Conservation (phyloP, 2,888 invertebrate genomes). For the Diplazon laetatorius region DNA sequence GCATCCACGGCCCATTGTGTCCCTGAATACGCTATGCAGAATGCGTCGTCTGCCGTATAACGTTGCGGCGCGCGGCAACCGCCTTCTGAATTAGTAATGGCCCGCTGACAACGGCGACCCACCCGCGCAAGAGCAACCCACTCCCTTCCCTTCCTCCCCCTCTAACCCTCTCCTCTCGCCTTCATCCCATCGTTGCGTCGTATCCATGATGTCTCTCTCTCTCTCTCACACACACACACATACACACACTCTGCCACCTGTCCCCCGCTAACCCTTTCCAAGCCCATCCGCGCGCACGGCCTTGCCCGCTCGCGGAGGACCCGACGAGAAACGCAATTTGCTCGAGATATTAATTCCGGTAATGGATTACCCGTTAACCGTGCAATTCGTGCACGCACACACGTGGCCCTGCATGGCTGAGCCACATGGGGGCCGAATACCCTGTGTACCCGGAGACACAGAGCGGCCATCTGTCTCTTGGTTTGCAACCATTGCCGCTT, state of each 20-base stretch:
- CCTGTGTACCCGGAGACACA: slow-evolving; percentile 52
- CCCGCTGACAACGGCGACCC: slow-evolving; percentile 71
- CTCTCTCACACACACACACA: not conserved
- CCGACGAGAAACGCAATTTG: slow-evolving; percentile 74
- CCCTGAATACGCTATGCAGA: slow-evolving; percentile 77
- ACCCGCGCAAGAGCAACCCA: slow-evolving; percentile 54
- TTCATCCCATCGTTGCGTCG: too few species aligned
- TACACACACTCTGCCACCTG: not conserved
- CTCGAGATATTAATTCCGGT: slow-evolving; percentile 76
- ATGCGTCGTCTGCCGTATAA: slow-evolving; percentile 77
- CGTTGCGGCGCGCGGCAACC: slow-evolving; percentile 75
- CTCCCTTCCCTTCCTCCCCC: slow-evolving; percentile 29
- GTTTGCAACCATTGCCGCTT: slow-evolving; percentile 30
- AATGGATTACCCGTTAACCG: slow-evolving; percentile 76
- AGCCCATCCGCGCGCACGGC: slow-evolving; percentile 1
- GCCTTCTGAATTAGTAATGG: slow-evolving; percentile 79
- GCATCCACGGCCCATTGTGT: slow-evolving; percentile 77
- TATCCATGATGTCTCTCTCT: not conserved
- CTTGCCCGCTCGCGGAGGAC: slow-evolving; percentile 39
- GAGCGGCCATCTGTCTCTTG: slow-evolving; percentile 52
- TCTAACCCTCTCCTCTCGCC: not conserved
- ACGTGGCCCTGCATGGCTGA: slow-evolving; percentile 29
- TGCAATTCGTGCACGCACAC: slow-evolving; percentile 56
- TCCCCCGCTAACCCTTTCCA: slow-evolving; percentile 13
- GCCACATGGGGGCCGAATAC: slow-evolving; percentile 49